Conservation (phyloP, 1,140 invertebrate genomes). For the Amyelois transitella region DNA sequence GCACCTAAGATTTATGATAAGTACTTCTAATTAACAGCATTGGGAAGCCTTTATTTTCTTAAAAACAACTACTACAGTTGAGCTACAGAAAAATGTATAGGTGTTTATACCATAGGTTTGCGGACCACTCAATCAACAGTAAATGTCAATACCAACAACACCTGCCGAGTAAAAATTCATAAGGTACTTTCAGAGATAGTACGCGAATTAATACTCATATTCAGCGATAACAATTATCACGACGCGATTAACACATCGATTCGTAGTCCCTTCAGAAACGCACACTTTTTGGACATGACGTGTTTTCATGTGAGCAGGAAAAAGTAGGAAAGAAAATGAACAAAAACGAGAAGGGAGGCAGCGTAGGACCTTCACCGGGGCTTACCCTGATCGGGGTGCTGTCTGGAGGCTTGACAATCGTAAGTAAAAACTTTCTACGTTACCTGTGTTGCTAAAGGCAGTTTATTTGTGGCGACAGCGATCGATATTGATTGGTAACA, state of each 20-base stretch:
- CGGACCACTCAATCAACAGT: no score
- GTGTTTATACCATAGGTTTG: no score
- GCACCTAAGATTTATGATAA: no score
- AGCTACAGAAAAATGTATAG: no score
- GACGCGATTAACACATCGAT: constrained; percentile 34
- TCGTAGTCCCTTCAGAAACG: constrained; percentile 30
- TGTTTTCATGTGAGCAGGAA: constrained; percentile 10
- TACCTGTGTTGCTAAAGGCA: not conserved
- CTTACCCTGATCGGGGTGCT: constrained; percentile 23
- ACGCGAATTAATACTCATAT: constrained; percentile 27
- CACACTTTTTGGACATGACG: constrained; percentile 27
- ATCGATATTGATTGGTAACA: no score
- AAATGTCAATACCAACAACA: not conserved
- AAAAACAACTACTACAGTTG: no score
- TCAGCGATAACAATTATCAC: constrained; percentile 56
- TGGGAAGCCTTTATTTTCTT: no score
- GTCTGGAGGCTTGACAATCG: constrained; percentile 32
- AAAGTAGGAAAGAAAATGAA: constrained; percentile 15
- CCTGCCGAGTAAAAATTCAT: not conserved
- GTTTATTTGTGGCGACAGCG: no score
- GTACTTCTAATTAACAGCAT: no score
- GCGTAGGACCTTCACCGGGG: constrained; percentile 12
- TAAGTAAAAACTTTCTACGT: constrained; percentile 22
- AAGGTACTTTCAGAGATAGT: constrained; percentile 19
- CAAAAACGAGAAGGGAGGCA: constrained; percentile 12